Evolutionary conservation across 1,140 invertebrate genomes (phyloP), one percentile per base, ranked within the genome.

Genomic region (Drosophila kikkawai): DNA sequence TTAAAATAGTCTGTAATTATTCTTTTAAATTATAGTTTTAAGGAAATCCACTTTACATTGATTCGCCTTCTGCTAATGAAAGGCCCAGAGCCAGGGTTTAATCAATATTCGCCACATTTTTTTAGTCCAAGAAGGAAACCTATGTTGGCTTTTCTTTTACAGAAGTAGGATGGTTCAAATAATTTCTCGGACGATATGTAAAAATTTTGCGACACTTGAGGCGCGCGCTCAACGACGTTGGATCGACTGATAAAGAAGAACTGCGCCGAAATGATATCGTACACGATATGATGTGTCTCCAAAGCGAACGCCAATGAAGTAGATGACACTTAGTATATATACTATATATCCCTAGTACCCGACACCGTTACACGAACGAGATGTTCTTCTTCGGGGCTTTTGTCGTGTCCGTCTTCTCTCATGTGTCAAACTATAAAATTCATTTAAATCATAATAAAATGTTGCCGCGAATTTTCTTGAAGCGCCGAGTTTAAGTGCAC

Each of bases 361-460:
- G 63, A 56, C 58, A 64, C 42, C 53, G n/a, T 55, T 45, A 82
- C 56, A 45, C 74, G 64, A 78, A 34, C 53, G 29, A 50, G 29
- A 60, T 59, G 15, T 26, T 50, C 70, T 42, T 73, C 70, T 73
- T 73, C 69, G 67, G 45, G 39, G 36, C 37, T 51, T 36, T 29
- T 37, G 67, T 71, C 69, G 69, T 36, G 39, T 71, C 26, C 26
- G 51, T 50, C 65, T 56, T 56, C 34, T 53, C 47, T 77, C 56
- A 57, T 67, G 42, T 79, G 76, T 71, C 76, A 79, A 65, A 65
- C 80, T 73, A 90, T 90, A 76, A 88, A 84, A 90, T 79, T 81
- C 85, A 78, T 85, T 88, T 84, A 88, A 90, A 90, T 88, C 85
- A 88, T 88, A 84, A 90, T 87, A 60, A 87, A 87, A 65, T 74